phyloP scores from a whole-genome alignment of 2,888 invertebrate genomes.

The Brachyptera putata region DNA sequence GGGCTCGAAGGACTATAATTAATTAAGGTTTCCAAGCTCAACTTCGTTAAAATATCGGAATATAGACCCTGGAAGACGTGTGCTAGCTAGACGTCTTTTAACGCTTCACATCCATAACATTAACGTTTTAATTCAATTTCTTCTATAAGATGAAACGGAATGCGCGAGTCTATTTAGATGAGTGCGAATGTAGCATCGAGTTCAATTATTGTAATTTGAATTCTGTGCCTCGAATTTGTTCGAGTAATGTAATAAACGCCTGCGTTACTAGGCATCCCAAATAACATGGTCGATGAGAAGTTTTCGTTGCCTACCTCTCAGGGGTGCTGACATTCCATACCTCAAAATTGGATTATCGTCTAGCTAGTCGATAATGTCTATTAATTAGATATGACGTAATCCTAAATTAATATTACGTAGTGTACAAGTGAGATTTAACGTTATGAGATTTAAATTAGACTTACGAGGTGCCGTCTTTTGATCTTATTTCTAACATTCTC shows the following conservation, averaged over 20 bases:
- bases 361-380: no score
- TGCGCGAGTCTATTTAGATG: background rate
- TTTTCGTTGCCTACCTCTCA: no score
- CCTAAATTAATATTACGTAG: no score
- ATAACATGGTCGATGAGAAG: no score
- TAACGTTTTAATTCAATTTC: constrained; percentile 7
- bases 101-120: background rate
- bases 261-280: no score
- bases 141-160: constrained; percentile 11
- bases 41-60: constrained; percentile 11
- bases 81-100: constrained; percentile 5
- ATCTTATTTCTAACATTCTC: constrained; percentile 9
- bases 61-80: constrained; percentile 2
- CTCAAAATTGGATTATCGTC: no score
- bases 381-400: no score
- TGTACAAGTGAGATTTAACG: no score
- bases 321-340: no score
- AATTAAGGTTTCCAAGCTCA: constrained; percentile 14
- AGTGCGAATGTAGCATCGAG: background rate
- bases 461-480: constrained; percentile 4
- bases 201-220: background rate
- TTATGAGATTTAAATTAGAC: no score
- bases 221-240: no score
- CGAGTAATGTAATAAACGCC: no score
- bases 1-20: constrained; percentile 9